Percentiles rank a stretch among this genome's conserved stretches.
phyloP scores from a whole-genome alignment of 2,113 vertebrate genomes.

The Ascaphus truei region DNA sequence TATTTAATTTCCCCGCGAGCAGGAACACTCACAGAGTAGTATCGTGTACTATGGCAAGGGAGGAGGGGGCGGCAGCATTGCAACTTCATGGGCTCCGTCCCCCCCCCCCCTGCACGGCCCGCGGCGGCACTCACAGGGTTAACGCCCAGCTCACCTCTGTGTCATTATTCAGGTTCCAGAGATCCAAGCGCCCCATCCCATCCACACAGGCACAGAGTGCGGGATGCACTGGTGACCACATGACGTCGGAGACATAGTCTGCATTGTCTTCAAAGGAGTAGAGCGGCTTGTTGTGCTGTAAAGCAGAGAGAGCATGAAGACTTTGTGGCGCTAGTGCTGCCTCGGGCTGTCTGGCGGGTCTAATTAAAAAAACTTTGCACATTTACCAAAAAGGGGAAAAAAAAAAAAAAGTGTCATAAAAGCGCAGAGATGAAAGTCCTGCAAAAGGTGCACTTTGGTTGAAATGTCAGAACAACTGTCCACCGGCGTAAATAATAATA shows the following conservation, averaged over 20 bases:
- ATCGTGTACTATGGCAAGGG: neutral
- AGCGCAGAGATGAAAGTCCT: constrained; percentile 89
- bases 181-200: constrained; percentile 92
- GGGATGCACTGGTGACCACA: constrained; percentile 93
- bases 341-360: constrained; percentile 83
- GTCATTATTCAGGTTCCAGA: constrained; percentile 97
- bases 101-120: neutral
- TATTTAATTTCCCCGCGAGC: too few species aligned
- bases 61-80: neutral
- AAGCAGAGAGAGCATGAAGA: constrained; percentile 71
- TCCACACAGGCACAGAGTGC: constrained; percentile 92
- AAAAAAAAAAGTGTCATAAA: constrained; percentile 78
- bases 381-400: constrained; percentile 56
- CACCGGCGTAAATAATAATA: constrained; percentile 54
- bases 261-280: constrained; percentile 98
- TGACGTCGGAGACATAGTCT: constrained; percentile 96
- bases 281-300: constrained; percentile 94
- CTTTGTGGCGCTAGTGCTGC: constrained; percentile 92
- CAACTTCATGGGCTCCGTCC: neutral
- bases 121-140: constrained; percentile 23
- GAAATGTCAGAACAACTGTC: constrained; percentile 78
- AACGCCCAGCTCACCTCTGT: constrained; percentile 79
- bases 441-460: constrained; percentile 78
- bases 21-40: neutral
- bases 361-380: constrained; percentile 78